Evolutionary conservation across 2,113 vertebrate genomes (phyloP), one percentile per base, ranked within the genome.

Genomic region (Caracal caracal): DNA sequence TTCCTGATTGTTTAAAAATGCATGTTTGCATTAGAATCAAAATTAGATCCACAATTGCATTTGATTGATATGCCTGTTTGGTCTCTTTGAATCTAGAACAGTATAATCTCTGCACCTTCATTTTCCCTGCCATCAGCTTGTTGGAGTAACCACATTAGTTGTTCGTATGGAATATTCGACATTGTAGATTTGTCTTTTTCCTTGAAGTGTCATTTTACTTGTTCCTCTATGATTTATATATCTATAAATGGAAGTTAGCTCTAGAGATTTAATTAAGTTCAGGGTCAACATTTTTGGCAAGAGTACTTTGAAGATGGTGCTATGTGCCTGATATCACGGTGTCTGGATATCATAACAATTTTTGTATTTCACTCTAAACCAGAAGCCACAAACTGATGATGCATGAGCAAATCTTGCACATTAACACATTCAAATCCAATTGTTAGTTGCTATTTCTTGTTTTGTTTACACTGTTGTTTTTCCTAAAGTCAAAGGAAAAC

Each of bases 401-500:
- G 43, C 5, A 73, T 73, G 61, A 33, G 20, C 81, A 83, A 71
- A 84, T 73, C 17, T 68, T 91, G 17, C 11, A 91, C 63, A 84
- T 28, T 91, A 56, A 73, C 33, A 79, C 19, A 80, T 84, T 91
- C 84, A 33, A 84, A 90, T 66, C 33, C n/a, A 83, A 51, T 3
- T 73, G 17, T 87, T 84, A 73, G 17, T 91, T 79, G 35, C 22
- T 88, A 35, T 61, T 88, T 83, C 76, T 90, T 88, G 26, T 93
- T 93, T 90, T 88, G 40, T 15, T 92, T 75, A 9, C 7, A 76
- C 5, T 56, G 24, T 79, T 80, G 13, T 81, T 89, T 92, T 89
- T 61, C 28, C 47, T 95, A 28, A 91, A 88, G 51, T 84, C 47
- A 95, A 88, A 61, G 53, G 22, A 94, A 88, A 92, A 43, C 17